Base-by-base conservation (phyloP, 2,797 vertebrate species). In the Karalla daura region DNA sequence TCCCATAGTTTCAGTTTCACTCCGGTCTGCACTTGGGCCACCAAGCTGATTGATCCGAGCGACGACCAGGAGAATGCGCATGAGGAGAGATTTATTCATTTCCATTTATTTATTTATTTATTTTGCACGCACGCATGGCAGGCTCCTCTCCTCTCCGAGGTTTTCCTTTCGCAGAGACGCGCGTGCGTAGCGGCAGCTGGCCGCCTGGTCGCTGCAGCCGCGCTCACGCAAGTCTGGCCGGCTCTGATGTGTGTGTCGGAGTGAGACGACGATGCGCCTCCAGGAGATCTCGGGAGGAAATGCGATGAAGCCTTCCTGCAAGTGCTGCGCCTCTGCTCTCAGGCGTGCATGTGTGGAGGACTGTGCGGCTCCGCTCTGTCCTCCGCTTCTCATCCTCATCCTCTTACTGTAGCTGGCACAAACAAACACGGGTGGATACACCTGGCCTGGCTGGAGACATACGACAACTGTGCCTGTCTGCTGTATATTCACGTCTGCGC, bases 261-360 rank as follows among this genome's bases (percentile, higher is more conserved):
- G 83, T 74, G 83, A 88, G 69, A 87, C 81, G 21, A 75, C 56
- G 49, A 83, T 58, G 49, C 35, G 44, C 39, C 63, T 76, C 41
- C 41, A 25, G 47, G 80, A 74, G 56, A 79, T 78, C 83, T 87
- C 84, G 44, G 65, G 82, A 87, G 85, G n/a, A 85, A 79, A 87
- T 73, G 79, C 61, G 58, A 61, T 52, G 63, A 61, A 27, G 74
- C 66, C 47, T 81, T 63, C 23, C 60, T 58, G 65, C 36, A 14
- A 74, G 50, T 32, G 62, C 64, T 17, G 33, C 13, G 43, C 68
- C 62, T 60, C 58, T 71, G 60, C 74, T 73, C 53, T 55, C 37
- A 47, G 60, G 40, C 51, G 30, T 59, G 43, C 41, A 23, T 36
- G 14, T 33, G 37, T 24, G 49, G 20, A 40, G 62, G 50, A 28